Evolutionary conservation across 2,113 vertebrate genomes (phyloP).

Genomic region (Eulemur rufifrons): DNA sequence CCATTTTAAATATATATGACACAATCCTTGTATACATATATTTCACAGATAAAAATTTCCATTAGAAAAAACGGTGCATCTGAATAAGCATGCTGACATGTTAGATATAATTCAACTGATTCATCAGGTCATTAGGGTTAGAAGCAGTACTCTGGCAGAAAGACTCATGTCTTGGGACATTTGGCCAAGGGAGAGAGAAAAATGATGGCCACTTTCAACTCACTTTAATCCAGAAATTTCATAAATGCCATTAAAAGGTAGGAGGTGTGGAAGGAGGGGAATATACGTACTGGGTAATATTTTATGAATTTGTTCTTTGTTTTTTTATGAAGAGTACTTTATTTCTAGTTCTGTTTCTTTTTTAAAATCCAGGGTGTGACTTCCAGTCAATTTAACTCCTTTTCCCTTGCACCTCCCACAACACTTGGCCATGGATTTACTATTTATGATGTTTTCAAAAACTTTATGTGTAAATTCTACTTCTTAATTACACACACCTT

Average conservation of each 20-base stretch:
- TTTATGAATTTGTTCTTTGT: not conserved
- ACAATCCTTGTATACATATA: not conserved
- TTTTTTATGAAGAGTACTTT: not conserved
- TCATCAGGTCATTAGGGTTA: not conserved
- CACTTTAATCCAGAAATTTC: not conserved
- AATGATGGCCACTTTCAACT: not conserved
- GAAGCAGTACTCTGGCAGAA: not conserved
- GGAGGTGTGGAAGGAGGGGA: not conserved
- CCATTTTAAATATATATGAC: not conserved
- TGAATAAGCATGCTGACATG: not conserved
- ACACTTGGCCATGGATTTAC: not conserved
- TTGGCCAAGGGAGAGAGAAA: not conserved
- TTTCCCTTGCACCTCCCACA: not conserved
- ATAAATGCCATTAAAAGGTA: not conserved
- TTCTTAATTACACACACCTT: not conserved
- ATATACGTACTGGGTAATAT: not conserved
- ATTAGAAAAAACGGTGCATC: not conserved
- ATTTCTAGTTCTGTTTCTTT: not conserved
- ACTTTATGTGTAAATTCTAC: not conserved
- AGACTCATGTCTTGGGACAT: not conserved
- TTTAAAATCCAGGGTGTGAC: not conserved
- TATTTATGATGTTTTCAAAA: conserved; percentile 15
- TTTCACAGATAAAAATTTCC: not conserved
- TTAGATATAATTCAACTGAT: not conserved
- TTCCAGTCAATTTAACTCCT: not conserved